phyloP scores from a whole-genome alignment of 2,113 vertebrate species.

The Daphoenositta chrysoptera region DNA sequence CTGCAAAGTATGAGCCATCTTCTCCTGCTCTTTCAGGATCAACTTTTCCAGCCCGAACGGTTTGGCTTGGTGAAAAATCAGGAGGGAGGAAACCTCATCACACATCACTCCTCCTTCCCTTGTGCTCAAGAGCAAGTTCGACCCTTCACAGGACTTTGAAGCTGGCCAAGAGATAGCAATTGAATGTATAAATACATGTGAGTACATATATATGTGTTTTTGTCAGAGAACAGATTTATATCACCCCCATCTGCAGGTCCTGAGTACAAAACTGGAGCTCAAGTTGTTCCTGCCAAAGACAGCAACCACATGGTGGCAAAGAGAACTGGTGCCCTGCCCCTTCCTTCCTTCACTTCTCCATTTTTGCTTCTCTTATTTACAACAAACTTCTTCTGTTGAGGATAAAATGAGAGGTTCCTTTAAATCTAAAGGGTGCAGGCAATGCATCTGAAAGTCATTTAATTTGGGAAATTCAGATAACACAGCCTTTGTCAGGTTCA shows the following conservation, averaged over 20 bases:
- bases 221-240: background rate
- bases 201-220: accelerated
- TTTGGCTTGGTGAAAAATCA: background rate
- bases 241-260: background rate
- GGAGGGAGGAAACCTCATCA: background rate
- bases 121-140: background rate
- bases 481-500: background rate
- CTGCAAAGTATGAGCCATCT: background rate
- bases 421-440: background rate
- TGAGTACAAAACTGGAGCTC: background rate
- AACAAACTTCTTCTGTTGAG: background rate
- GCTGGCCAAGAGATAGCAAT: background rate
- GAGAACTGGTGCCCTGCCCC: background rate
- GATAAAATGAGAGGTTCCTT: background rate
- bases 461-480: background rate
- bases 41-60: background rate
- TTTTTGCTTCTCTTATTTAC: background rate
- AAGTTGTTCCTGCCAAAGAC: background rate
- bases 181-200: accelerated
- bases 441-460: background rate
- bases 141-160: background rate
- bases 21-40: background rate
- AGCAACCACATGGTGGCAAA: background rate
- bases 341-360: background rate
- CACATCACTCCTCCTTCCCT: background rate